phyloP scores from a whole-genome alignment of 2,888 invertebrate species.

The Campaea margaritaria region DNA sequence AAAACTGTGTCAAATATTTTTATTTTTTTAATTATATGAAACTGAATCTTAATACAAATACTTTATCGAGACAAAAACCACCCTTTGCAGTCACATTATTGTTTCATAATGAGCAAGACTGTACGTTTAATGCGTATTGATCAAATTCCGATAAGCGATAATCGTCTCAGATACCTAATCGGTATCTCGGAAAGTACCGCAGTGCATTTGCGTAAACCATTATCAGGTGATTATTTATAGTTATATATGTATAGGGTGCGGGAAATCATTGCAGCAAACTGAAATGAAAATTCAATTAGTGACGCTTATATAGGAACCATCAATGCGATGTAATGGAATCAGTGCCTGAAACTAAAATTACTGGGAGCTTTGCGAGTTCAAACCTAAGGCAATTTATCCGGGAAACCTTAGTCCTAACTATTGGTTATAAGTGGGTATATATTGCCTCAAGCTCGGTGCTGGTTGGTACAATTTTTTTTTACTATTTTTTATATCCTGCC shows the following conservation, averaged over 20 bases:
- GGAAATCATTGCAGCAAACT: too few relatives aligned
- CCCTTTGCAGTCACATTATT: not conserved
- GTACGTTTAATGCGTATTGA: conserved; percentile 40
- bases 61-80: conserved; percentile 4
- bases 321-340: too few relatives aligned
- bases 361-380: too few relatives aligned
- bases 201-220: conserved; percentile 68
- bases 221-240: conserved; percentile 49
- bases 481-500: too few relatives aligned
- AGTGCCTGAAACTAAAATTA: too few relatives aligned
- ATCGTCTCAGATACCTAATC: conserved; percentile 36
- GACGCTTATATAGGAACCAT: too few relatives aligned
- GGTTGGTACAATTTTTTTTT: too few relatives aligned
- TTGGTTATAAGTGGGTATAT: too few relatives aligned
- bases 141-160: conserved; percentile 40
- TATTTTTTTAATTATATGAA: not conserved
- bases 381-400: too few relatives aligned
- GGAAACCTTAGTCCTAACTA: too few relatives aligned
- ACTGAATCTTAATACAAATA: conserved; percentile 2
- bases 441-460: too few relatives aligned
- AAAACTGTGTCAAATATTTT: not conserved
- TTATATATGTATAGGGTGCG: conserved; percentile 15
- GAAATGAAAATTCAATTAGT: too few relatives aligned
- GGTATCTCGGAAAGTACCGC: conserved; percentile 55
- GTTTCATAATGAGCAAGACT: conserved; percentile 3